These are phyloP conservation scores for Mus caroli DNA, from an alignment of 2,797 vertebrate genomes.

Conservation along the genomic window DNA sequence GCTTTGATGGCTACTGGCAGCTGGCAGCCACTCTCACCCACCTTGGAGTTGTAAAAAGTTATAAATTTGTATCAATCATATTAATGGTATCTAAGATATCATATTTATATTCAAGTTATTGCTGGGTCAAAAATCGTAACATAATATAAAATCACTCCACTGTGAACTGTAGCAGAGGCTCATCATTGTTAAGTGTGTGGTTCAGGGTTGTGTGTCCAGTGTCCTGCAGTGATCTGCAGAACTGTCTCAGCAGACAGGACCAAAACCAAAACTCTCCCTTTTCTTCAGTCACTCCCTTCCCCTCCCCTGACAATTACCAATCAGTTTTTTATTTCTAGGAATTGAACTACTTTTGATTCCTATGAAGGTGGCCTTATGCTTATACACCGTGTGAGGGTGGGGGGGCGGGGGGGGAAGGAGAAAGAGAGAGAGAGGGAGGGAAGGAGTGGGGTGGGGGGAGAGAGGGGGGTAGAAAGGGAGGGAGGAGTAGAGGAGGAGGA, in stretches of 20 bases:
- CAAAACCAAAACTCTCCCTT: not conserved
- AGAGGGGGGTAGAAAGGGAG: not conserved
- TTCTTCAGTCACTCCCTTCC: not conserved
- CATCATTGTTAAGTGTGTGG: not conserved
- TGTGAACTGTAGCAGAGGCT: not conserved
- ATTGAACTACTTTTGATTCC: not conserved
- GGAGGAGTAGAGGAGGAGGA: no score
- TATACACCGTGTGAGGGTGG: not conserved
- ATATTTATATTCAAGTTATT: not conserved
- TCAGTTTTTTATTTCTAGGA: not conserved
- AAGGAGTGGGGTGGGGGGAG: no score
- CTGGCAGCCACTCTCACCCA: no score
- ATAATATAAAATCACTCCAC: not conserved
- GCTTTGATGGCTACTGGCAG: not conserved
- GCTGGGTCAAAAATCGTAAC: not conserved
- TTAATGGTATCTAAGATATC: not conserved
- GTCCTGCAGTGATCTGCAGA: not conserved
- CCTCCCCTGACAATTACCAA: not conserved
- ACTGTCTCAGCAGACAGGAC: not conserved
- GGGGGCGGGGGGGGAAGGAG: rapidly evolving
- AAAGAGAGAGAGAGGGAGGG: not conserved
- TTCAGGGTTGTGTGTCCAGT: conserved; percentile 29
- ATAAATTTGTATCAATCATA: not conserved
- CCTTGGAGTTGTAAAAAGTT: not conserved
- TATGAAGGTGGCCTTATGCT: not conserved